Base-by-base conservation (phyloP, 1,140 invertebrate species). In the Drosophila triauraria region DNA sequence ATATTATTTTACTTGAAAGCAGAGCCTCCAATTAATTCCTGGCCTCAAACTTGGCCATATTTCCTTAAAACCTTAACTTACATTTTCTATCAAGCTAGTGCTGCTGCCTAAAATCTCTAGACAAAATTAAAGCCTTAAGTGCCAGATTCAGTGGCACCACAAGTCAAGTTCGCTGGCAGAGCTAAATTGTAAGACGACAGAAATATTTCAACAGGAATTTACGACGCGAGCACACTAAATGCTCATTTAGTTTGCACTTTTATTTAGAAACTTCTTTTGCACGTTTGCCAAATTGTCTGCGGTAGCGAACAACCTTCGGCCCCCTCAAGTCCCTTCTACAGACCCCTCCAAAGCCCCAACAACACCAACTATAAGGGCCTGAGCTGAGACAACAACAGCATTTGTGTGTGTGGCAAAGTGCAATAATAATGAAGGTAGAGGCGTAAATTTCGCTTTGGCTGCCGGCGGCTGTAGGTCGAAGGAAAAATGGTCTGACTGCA, bases 201-300 rank as follows among this genome's bases (percentile, higher is more conserved):
- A 90, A 85, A 90, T 90, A 90, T 90, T 90, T 90, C 81, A 90
- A 72, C 85, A 82, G 78, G 78, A 90, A 90, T 90, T 90, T 90
- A 90, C 85, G 85, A 85, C 59, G 70, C 77, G 74, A 82, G 62
- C 84, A 90, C 84, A 82, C 84, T 88, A 90, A 90, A 90, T 90
- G 85, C 85, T 90, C 85, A 90, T 90, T 90, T 90, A 90, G 85
- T 85, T 90, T 90, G 85, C 85, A 90, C 85, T 90, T 90, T 90
- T 90, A 90, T 90, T 90, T 90, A 82, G 85, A 85, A 90, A 90
- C 86, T 90, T 85, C 75, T 83, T 82, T 90, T 84, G 84, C 85
- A 90, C 85, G 85, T 90, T 90, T 90, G 85, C 85, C 85, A 90
- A 90, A 90, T 90, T 90, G 85, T 90, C 85, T 90, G 85, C 75